A percentile compares a stretch with the other conserved stretches of the same genome.
Conservation (phyloP, 2,797 vertebrate species). For the Protonibea diacanthus region DNA sequence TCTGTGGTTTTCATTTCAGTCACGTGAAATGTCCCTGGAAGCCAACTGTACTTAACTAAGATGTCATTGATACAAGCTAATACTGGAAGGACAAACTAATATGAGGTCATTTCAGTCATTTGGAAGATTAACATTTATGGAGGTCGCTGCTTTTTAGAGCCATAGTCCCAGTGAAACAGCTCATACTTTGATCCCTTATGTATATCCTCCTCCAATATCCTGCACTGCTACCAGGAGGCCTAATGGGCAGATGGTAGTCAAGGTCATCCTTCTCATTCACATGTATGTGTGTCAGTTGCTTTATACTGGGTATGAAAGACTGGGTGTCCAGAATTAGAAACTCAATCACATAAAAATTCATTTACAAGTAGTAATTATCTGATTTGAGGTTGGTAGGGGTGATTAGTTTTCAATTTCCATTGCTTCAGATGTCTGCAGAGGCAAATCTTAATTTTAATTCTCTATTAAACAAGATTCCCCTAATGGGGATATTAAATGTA, state of each 20-base stretch:
- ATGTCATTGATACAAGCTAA: conserved; percentile 22
- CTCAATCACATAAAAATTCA: conserved; percentile 18
- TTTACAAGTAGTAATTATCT: conserved; percentile 22
- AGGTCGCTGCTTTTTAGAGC: conserved; percentile 40
- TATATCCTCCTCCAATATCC: conserved; percentile 25
- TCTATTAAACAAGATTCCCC: background rate
- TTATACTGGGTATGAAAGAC: conserved; percentile 2
- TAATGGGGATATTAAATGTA: background rate
- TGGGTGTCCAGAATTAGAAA: conserved; percentile 35
- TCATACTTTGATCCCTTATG: conserved; percentile 40
- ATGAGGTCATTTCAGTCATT: conserved; percentile 38
- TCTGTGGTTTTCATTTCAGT: conserved; percentile 24
- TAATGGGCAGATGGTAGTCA: conserved; percentile 65
- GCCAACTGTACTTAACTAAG: conserved; percentile 9
- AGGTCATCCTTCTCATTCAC: conserved; percentile 59
- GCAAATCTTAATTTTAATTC: conserved; percentile 7
- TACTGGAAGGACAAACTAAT: conserved; percentile 36
- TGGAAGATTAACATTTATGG: conserved; percentile 39
- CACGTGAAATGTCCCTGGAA: background rate
- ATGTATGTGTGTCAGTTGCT: conserved; percentile 48
- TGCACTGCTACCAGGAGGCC: conserved; percentile 28
- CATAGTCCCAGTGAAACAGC: conserved; percentile 16
- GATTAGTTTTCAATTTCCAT: background rate
- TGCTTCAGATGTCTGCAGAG: background rate
- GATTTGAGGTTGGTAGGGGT: conserved; percentile 8